A percentile compares a stretch with the other conserved stretches of the same genome.
Evolutionary conservation across 2,113 vertebrate species (phyloP).

Genomic region (Donacobius atricapilla): DNA sequence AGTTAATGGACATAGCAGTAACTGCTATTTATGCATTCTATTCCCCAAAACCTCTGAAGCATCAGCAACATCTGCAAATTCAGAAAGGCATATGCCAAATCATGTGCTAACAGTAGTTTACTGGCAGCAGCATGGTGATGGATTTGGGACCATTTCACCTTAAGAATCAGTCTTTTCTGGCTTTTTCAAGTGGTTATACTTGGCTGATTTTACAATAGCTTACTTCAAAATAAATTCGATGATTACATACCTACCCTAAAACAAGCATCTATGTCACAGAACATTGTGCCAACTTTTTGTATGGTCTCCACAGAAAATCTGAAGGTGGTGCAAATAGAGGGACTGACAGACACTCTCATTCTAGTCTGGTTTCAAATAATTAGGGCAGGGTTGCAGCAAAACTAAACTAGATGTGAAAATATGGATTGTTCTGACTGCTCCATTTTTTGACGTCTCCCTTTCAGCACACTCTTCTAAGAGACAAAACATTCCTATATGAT

Average conservation of each 20-base stretch:
- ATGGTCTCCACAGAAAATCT: neutral
- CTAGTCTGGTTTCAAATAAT: slow-evolving; percentile 13
- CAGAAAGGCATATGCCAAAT: neutral
- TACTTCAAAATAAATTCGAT: neutral
- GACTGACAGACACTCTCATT: neutral
- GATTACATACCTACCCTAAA: neutral
- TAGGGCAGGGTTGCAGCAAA: neutral
- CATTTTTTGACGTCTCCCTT: neutral
- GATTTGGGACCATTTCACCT: neutral
- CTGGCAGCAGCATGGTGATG: neutral
- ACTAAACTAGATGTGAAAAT: neutral
- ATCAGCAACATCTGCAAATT: neutral
- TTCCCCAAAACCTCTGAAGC: slow-evolving; percentile 16
- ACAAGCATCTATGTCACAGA: neutral
- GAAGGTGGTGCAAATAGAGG: neutral
- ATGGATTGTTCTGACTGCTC: slow-evolving; percentile 36
- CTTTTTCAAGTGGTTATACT: neutral
- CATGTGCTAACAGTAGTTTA: neutral
- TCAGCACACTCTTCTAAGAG: neutral
- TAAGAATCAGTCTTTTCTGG: neutral
- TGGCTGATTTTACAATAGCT: neutral
- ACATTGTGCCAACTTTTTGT: neutral
- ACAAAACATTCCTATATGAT: slow-evolving; percentile 23
- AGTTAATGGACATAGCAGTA: neutral
- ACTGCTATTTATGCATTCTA: neutral